These are phyloP conservation scores for Ips typographus DNA, from an alignment of 1,140 invertebrate genomes.

Conservation along the genomic window DNA sequence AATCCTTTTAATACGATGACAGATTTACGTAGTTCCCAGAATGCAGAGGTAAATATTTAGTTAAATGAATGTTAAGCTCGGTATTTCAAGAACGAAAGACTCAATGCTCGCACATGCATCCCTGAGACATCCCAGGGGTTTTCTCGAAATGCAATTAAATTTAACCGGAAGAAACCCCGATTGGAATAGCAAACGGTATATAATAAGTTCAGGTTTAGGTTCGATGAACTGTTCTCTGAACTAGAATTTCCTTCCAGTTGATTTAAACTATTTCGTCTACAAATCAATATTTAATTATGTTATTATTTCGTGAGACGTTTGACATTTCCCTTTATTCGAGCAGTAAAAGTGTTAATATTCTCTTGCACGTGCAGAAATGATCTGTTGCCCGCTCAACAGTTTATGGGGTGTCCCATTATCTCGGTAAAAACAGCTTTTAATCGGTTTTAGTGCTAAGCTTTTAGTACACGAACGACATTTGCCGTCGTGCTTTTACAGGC, in stretches of 20 bases:
- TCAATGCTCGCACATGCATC: background rate
- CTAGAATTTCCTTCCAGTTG: conserved; percentile 1
- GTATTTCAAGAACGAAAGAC: background rate
- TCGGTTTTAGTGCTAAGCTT: too few species aligned
- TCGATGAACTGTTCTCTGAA: background rate
- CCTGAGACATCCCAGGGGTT: background rate
- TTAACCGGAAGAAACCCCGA: background rate
- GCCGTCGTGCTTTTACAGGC: too few species aligned
- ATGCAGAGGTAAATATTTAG: background rate
- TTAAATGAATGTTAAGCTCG: background rate
- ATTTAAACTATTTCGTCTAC: background rate
- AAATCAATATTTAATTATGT: conserved; percentile 1
- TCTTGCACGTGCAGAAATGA: too few species aligned
- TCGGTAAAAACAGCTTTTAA: too few species aligned
- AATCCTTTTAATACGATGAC: background rate
- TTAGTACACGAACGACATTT: too few species aligned
- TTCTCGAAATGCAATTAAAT: background rate
- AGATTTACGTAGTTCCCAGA: background rate
- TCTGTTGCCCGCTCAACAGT: too few species aligned
- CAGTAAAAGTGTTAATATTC: too few species aligned
- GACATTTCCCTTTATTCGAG: background rate
- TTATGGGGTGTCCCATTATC: too few species aligned
- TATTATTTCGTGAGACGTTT: background rate
- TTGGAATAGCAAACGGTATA: background rate
- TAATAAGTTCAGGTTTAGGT: background rate